Conservation (phyloP, 2,113 vertebrate species). For the mouse (Mus musculus) region DNA sequence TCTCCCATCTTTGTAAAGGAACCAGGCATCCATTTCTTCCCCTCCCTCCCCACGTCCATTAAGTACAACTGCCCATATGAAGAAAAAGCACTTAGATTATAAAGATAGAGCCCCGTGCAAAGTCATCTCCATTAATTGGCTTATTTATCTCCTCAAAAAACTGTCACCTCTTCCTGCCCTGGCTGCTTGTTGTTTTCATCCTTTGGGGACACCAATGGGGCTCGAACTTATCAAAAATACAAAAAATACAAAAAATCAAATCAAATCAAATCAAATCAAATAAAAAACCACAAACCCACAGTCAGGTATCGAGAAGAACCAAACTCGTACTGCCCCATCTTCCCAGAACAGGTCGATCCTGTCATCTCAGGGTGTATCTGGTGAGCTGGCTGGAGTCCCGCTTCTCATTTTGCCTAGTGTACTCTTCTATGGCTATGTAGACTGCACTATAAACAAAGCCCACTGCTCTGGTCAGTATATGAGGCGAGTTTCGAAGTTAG, state of each 20-base stretch:
- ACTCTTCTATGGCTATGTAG: neutral
- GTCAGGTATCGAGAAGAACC: neutral
- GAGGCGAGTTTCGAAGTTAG: neutral
- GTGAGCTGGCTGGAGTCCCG: neutral
- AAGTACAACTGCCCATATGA: neutral
- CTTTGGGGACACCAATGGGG: neutral
- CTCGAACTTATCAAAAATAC: neutral
- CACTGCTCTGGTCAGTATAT: constrained; percentile 61
- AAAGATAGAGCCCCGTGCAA: neutral
- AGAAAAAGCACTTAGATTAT: neutral
- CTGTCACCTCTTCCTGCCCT: neutral
- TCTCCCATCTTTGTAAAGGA: neutral
- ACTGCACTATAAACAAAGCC: constrained; percentile 60
- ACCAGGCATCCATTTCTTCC: neutral
- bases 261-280: neutral
- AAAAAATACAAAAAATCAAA: neutral
- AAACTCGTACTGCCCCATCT: fast-evolving
- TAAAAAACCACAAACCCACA: neutral
- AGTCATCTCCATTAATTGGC: neutral
- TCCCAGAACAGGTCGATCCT: neutral
- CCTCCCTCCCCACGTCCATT: neutral
- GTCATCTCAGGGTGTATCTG: constrained; percentile 2
- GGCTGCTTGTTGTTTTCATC: neutral
- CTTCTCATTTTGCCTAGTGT: fast-evolving
- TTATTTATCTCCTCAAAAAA: neutral